Evolutionary conservation across 1,140 invertebrate species (phyloP), one percentile per base, ranked within the genome.

Genomic region (Drosophila malerkotliana): DNA sequence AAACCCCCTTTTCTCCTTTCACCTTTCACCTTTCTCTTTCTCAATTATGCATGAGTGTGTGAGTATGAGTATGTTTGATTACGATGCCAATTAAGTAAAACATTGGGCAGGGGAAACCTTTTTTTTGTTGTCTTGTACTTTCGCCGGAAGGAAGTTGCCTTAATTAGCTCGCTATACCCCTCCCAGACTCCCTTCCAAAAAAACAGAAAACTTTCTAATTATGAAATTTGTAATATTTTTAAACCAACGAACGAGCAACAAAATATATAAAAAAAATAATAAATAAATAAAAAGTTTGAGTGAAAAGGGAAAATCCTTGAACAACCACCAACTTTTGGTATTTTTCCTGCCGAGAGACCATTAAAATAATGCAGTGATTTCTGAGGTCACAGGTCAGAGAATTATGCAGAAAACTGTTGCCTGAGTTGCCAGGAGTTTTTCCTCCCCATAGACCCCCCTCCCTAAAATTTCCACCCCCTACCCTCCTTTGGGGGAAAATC

Each of bases 331-430:
- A 14, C 30, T 15, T 49, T 34, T 61, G 41, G n/a, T 18, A 18
- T 44, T 44, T 37, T 44, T 15, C 72, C 30, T 55, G 41, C 21
- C 12, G 54, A 54, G 58, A 71, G 73, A 60, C 81, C 81, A 84
- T 73, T 76, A 73, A 81, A 84, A 87, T 87, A 84, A 87, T 84
- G 81, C 81, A 84, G 81, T 87, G 81, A 84, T 84, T 87, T 87
- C 76, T 79, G 73, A 69, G 59, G 78, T 60, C 57, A 41, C 57
- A 37, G 34, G 34, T 12, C 64, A 62, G 48, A 84, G 67, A 84
- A 87, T 84, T 84, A 84, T 84, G 81, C 73, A 79, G 56, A 71
- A n/a, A 24, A 9, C 12, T 44, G 39, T 44, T 44, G 39, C 39
- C 39, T 44, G 9, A 37, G 34, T n/a, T 37, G 6, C 26, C 26